Evolutionary conservation across 2,113 vertebrate species (phyloP), one percentile per base, ranked within the genome.

Genomic region (Scalopus aquaticus): DNA sequence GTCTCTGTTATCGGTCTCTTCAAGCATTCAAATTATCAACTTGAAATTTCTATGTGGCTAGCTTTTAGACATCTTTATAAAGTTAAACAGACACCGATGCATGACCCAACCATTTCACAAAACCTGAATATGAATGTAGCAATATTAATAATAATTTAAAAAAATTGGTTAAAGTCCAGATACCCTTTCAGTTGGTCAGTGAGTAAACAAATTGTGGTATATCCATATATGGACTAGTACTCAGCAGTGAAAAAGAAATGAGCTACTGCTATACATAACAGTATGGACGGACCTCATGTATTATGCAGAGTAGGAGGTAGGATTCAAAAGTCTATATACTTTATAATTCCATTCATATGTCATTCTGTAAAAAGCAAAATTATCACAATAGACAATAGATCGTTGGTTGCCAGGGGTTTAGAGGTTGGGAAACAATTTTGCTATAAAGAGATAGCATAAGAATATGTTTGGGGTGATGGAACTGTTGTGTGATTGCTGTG

Each of bases 61-160:
- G 81, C 39, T 46, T 26, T 67, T 49, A 89, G 73, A 44, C n/a
- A 76, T 73, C 72, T 26, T 90, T 91, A 64, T 67, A 70, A 58
- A 94, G 44, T 77, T 73, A 88, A 89, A 62, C 17, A 44, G 46
- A 51, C 1, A 78, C 22, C 58, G 80, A 60, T 11, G 5, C 83
- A 16, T 90, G 76, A 94, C 26, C 12, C 17, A 32, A 5, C 16
- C 79, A 62, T 76, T 89, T 42, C 5, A 82, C 44, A 76, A 20
- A 84, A 42, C 46, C 42, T 81, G 42, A 88, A 28, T 81, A 65
- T 88, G 72, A 56, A 56, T 86, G 58, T 67, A 65, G 26, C 39
- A 89, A 79, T 10, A 65, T 70, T 60, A 89, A 76, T 93, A 79
- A 81, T 86, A 85, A 65, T 76, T 89, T 74, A 54, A 19, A 81